Conservation (phyloP, 1,140 invertebrate genomes). For the Meteorus sp. region DNA sequence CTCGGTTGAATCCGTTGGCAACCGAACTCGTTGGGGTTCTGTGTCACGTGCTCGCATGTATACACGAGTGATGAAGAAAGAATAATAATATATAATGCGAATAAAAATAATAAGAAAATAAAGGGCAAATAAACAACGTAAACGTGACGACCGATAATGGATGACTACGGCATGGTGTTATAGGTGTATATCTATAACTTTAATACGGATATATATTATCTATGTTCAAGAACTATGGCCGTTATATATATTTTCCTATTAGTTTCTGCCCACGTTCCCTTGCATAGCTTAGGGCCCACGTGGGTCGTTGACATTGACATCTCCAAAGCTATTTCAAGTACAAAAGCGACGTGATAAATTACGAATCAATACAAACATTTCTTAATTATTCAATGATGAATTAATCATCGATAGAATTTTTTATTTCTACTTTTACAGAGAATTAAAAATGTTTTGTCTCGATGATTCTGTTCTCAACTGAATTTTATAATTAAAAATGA, state of each 20-base stretch:
- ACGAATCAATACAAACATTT: too few relatives aligned
- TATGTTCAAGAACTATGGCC: neutral
- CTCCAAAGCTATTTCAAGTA: neutral
- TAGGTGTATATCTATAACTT: neutral
- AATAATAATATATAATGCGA: too few relatives aligned
- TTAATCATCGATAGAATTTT: too few relatives aligned
- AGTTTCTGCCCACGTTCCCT: slow-evolving; percentile 41
- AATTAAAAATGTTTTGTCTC: too few relatives aligned
- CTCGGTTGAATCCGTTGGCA: slow-evolving; percentile 1
- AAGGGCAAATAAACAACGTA: too few relatives aligned
- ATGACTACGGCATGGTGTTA: neutral
- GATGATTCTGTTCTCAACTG: too few relatives aligned
- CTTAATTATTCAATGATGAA: too few relatives aligned
- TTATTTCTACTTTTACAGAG: too few relatives aligned
- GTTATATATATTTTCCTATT: slow-evolving; percentile 42
- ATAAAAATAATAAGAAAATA: too few relatives aligned
- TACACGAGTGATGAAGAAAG: neutral
- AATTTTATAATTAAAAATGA: too few relatives aligned
- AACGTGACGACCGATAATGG: slow-evolving; percentile 23
- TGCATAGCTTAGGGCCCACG: slow-evolving; percentile 28
- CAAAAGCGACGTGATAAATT: too few relatives aligned
- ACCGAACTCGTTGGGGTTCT: neutral
- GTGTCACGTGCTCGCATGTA: neutral
- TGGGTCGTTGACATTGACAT: slow-evolving; percentile 46
- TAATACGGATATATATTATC: slow-evolving; percentile 5